Base-by-base conservation (phyloP, 2,888 invertebrate genomes). In the Apamea epomidion region DNA sequence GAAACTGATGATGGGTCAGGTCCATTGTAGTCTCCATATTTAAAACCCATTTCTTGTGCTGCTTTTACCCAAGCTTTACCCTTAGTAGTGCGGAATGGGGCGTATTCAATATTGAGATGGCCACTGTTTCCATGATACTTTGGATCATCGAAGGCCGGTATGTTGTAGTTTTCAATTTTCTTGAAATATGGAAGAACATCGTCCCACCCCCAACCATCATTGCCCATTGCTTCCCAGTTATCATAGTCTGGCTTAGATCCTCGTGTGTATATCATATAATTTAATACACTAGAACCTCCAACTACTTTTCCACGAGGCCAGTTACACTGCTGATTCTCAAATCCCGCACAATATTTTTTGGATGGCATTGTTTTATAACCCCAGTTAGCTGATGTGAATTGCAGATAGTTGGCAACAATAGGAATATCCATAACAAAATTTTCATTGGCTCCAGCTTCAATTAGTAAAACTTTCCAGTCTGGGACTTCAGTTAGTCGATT, bases 251-350 rank as follows among this genome's bases (percentile, higher is more conserved):
- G 94, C 0, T 97, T 97, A 89, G 98, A 97, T 21, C 98, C 98
- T 83, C 98, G 95, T 0, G 98, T 98, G 90, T 98, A 98, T 90
- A 98, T 98, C 98, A 99, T 98, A 89, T 98, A 98, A 92, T 99
- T 99, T 18, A 99, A 95, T 0, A 98, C 98, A 84, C 98, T 98
- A 16, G 98, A 98, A 3, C 99, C 99, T 12, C 99, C 99, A 92
- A 99, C 97, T 0, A 98, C 98, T 93, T 98, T 98, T 6, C 99
- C 99, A 83, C 98, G 96, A 0, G 98, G 98, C 98, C 98, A 98
- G 88, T 98, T 98, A 92, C 98, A 98, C 83, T 98, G 98, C 86
- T 97, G 97, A 87, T 98, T 98, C 86, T 98, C 98, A 97, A 98
- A 98, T 12, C 98, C 98, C 42, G 98, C 97, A 91, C 98, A 98